A percentile compares a stretch with the other conserved stretches of the same genome.
phyloP scores from a whole-genome alignment of 2,888 invertebrate species.

The Notodromas monacha region DNA sequence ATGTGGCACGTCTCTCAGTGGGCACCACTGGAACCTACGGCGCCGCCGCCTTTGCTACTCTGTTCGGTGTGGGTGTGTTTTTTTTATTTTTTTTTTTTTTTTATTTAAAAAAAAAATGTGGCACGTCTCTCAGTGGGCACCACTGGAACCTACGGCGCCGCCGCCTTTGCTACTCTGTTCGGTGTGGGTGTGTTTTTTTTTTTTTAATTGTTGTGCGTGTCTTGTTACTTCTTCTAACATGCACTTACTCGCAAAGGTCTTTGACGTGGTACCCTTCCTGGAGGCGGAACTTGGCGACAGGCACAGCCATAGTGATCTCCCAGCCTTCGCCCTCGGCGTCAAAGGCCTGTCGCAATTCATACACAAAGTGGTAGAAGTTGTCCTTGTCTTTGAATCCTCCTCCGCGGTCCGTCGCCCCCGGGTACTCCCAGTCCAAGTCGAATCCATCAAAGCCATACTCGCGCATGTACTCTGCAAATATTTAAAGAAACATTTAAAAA shows the following conservation, averaged over 20 bases:
- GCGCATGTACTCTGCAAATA: constrained; percentile 28
- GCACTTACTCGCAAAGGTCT: constrained; percentile 50
- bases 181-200: too few relatives aligned
- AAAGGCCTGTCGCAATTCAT: constrained; percentile 45
- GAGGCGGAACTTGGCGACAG: constrained; percentile 47
- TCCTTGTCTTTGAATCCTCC: constrained; percentile 54
- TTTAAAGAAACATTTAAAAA: constrained; percentile 11
- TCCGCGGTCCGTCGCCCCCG: constrained; percentile 52
- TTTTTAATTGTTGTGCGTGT: too few relatives aligned
- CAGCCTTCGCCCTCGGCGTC: constrained; percentile 35
- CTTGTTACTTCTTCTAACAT: too few relatives aligned
- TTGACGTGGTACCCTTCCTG: constrained; percentile 70
- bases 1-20: too few relatives aligned
- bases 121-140: too few relatives aligned
- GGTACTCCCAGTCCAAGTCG: constrained; percentile 69
- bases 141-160: too few relatives aligned
- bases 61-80: too few relatives aligned
- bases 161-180: too few relatives aligned
- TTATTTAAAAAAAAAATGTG: too few relatives aligned
- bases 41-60: too few relatives aligned
- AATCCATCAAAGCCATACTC: constrained; percentile 49
- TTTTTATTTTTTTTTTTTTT: too few relatives aligned
- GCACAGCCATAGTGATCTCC: constrained; percentile 68
- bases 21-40: too few relatives aligned
- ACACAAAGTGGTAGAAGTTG: constrained; percentile 39